Conservation (phyloP, 2,113 vertebrate species). For the Picathartes gymnocephalus region DNA sequence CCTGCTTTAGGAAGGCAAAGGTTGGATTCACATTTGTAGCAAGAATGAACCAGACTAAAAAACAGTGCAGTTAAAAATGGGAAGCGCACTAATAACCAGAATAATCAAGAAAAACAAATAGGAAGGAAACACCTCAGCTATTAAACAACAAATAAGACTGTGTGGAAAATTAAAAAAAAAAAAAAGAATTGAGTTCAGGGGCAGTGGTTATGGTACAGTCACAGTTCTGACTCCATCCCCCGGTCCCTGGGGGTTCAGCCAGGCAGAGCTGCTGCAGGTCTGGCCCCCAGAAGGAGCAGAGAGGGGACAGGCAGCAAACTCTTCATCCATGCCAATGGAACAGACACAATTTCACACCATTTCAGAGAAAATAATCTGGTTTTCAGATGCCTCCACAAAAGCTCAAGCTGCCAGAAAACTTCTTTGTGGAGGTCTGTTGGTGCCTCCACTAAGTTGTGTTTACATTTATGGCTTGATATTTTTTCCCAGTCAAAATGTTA, state of each 20-base stretch:
- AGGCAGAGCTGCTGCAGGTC: background rate
- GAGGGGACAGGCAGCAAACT: background rate
- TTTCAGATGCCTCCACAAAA: background rate
- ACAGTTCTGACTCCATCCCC: background rate
- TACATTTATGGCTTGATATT: background rate
- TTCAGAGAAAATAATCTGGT: background rate
- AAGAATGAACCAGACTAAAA: background rate
- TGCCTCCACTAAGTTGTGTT: background rate
- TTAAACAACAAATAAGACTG: background rate
- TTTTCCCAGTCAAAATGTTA: background rate
- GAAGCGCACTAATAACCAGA: background rate
- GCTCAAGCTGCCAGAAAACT: background rate
- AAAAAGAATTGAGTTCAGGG: background rate
- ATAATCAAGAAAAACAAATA: background rate
- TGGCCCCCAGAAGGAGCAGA: background rate
- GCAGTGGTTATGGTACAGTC: background rate
- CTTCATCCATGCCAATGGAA: background rate
- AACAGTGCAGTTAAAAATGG: background rate
- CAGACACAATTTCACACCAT: background rate
- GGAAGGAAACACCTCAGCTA: background rate
- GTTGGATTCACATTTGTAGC: background rate
- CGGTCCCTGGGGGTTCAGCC: background rate
- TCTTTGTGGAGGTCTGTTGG: background rate
- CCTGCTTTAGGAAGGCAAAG: background rate
- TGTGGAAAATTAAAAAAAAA: background rate